Evolutionary conservation across 1,140 invertebrate genomes (phyloP), one percentile per base, ranked within the genome.

Genomic region (Drosophila kohkoa): DNA sequence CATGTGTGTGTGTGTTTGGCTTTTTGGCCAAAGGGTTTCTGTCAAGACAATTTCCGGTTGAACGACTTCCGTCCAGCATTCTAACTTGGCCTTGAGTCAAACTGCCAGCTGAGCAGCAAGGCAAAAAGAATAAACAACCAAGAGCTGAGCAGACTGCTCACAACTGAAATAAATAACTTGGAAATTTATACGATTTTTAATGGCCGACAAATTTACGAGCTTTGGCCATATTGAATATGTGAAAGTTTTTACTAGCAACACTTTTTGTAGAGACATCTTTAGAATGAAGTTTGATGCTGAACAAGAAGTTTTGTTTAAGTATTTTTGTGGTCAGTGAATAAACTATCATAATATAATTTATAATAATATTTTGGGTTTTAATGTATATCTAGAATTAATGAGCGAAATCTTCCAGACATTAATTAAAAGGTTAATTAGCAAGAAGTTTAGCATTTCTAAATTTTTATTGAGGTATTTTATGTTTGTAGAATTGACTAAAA

Each of bases 31-130:
- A 83, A 75, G 70, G 77, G 69, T 75, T 85, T 41, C 60, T 45
- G 52, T 48, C 60, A 87, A 79, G 32, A 71, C 71, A 74, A 79
- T 79, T 87, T 87, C 82, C 82, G 82, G 64, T 77, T 57, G 58
- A 60, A 41, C 51, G 38, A 59, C 46, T 75, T 71, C 46, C 58
- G 66, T 20, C 6, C 45, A 63, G 58, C 66, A 57, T 69, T 16
- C 35, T 68, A 59, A 25, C n/a, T 41, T 64, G 66, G 51, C 55
- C 49, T 69, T 52, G 63, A 52, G 28, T 30, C 32, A 30, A 25
- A 25, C 20, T 25, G 3, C 20, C 20, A 25, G 20, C 20, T 25
- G 20, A 25, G 38, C 35, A 6, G 2, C 1, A n/a, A 25, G 41
- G 2, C n/a, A 28, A 10, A 35, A 57, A 57, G 32, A 20, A 55